Base-by-base conservation (phyloP, 2,888 invertebrate genomes). In the Hetaerina titia region DNA sequence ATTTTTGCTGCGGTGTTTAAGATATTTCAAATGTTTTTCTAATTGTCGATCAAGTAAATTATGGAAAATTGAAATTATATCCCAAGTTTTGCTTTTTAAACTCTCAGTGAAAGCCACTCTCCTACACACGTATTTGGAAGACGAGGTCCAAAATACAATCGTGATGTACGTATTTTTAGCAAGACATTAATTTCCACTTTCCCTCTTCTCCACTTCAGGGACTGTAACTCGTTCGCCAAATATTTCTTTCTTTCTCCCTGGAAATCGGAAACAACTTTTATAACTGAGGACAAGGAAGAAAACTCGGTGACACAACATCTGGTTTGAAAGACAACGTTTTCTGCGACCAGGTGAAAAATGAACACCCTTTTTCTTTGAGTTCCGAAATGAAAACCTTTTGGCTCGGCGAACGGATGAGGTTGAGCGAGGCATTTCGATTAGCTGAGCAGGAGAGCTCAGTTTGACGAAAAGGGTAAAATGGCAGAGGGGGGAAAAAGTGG, bases 381-480 rank as follows among this genome's bases (percentile, higher is more conserved):
- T 81, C 81, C 31, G 31, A 81, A 31, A 81, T 81, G 31, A 81
- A 81, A 81, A 81, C 81, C 31, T 31, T 81, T 81, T 81, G 81
- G 81, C 81, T 81, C 31, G 81, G 25, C 31, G 81, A 81, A 13
- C 22, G 81, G 31, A 13, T 0, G 31, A 25, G 11, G 25, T 13
- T 31, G 31, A 2, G 2, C 31, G 11, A 31, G 81, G 31, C 25
- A 31, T 15, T 81, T 81, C 13, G 81, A 81, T 81, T 81, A 31
- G 7, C 15, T 5, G 81, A 31, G 13, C 25, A 81, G 81, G 31
- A 81, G 25, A 31, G 9, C 31, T 81, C 31, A 31, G 81, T 81
- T 9, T 5, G 81, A 45, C n/a, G 81, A 13, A 13, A 13, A 13
- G 31, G 81, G 31, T 25, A 31, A 1, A n/a, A 15, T 81, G 81